These are phyloP conservation scores for Bruchidius siliquastri DNA, from an alignment of 2,888 invertebrate genomes.

Conservation along the genomic window DNA sequence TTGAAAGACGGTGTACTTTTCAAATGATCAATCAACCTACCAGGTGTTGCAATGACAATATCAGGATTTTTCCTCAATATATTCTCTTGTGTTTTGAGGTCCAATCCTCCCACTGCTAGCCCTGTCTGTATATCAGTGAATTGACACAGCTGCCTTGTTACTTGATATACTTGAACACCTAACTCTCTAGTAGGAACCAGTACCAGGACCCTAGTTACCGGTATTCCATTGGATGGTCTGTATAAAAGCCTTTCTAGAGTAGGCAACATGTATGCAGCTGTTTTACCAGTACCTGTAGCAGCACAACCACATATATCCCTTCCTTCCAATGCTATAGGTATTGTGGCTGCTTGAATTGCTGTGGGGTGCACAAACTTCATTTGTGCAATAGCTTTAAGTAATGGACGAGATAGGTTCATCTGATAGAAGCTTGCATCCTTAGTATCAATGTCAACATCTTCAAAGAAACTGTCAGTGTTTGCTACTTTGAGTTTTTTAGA, in stretches of 20 bases:
- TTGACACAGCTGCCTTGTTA: slow-evolving; percentile 84
- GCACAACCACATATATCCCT: slow-evolving; percentile 98
- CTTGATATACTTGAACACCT: slow-evolving; percentile 96
- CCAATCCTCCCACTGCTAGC: slow-evolving; percentile 82
- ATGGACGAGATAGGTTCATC: slow-evolving; percentile 93
- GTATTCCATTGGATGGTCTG: slow-evolving; percentile 63
- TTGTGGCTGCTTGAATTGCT: slow-evolving; percentile 92
- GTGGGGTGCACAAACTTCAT: slow-evolving; percentile 92
- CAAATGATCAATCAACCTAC: slow-evolving; percentile 94
- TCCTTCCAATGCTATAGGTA: slow-evolving; percentile 88
- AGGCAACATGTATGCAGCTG: slow-evolving; percentile 97
- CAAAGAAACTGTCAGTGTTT: slow-evolving; percentile 41
- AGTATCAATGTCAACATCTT: slow-evolving; percentile 59
- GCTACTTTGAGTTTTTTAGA: slow-evolving; percentile 44
- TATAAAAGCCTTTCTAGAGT: slow-evolving; percentile 90
- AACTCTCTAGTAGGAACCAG: slow-evolving; percentile 95
- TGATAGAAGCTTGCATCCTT: slow-evolving; percentile 77
- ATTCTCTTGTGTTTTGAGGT: slow-evolving; percentile 70
- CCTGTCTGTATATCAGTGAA: slow-evolving; percentile 79
- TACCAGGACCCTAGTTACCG: slow-evolving; percentile 80
- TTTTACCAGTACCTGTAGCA: slow-evolving; percentile 97
- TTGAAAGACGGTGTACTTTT: slow-evolving; percentile 90
- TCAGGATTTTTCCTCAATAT: slow-evolving; percentile 85
- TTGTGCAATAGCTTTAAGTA: slow-evolving; percentile 84
- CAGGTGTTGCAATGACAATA: slow-evolving; percentile 96